phyloP scores from a whole-genome alignment of 2,888 invertebrate genomes.

The Sepiola atlantica region DNA sequence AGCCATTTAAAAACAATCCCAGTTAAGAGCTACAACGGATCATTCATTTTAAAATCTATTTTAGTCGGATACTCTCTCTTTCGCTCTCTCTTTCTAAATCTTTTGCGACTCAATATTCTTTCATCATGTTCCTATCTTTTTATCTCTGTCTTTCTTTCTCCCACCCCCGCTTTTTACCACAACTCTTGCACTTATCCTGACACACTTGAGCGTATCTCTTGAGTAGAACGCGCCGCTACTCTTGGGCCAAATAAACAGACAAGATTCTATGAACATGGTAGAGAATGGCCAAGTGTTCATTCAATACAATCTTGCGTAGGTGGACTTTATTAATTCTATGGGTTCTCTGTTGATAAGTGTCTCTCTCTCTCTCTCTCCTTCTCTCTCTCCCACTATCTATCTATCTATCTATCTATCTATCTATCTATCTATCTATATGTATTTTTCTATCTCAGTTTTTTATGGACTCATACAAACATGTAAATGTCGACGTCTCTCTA shows the following conservation, averaged over 20 bases:
- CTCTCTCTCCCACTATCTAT: not conserved
- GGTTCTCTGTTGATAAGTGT: not conserved
- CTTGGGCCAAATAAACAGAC: not conserved
- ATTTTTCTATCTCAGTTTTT: too few relatives aligned
- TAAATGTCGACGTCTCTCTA: too few relatives aligned
- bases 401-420: not conserved
- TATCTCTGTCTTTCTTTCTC: not conserved
- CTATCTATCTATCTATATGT: not conserved
- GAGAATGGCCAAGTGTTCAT: not conserved
- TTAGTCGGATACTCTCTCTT: not conserved
- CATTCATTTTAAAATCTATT: not conserved
- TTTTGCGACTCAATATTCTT: not conserved
- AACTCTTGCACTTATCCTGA: not conserved
- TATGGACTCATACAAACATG: too few relatives aligned
- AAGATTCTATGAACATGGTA: not conserved
- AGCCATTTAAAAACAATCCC: not conserved
- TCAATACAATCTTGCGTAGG: not conserved
- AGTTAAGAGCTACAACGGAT: not conserved
- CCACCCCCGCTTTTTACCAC: not conserved
- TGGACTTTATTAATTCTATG: not conserved
- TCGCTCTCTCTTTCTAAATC: not conserved
- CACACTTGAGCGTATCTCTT: not conserved
- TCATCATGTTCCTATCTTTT: not conserved
- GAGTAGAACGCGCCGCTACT: not conserved
- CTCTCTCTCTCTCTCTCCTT: not conserved